Evolutionary conservation across 1,140 invertebrate genomes (phyloP), one percentile per base, ranked within the genome.

Genomic region (Lineus longissimus): DNA sequence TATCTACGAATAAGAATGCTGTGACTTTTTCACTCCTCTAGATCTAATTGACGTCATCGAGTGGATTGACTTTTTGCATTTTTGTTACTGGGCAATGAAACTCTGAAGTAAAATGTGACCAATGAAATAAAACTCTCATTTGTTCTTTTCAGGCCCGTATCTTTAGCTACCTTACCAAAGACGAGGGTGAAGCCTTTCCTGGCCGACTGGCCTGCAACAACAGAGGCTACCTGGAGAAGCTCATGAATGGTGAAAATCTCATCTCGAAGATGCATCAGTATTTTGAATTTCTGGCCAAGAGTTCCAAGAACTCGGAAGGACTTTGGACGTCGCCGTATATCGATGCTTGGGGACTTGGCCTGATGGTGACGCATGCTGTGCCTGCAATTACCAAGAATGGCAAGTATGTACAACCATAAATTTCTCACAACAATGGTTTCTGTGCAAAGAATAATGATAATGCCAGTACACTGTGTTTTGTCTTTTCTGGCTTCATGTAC

Each of bases 221-320:
- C 36, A 41, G 69, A n/a, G 82, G 82, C 29, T 80, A 78, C 67
- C 68, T 83, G 62, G 70, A 72, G 54, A 82, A 81, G 51, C 67
- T 83, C 19, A 65, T 58, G 23, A 78, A 70, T 30, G 81, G 82
- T 9, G 79, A 83, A 64, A 83, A 83, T 65, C 72, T 83, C 9
- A 83, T 83, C 60, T 80, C 79, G 7, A 74, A 83, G 70, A 82
- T 83, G 80, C 71, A 70, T 59, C 81, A 81, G 64, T 83, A 83
- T 64, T 83, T 82, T 70, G 76, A 80, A 29, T 83, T 79, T 58
- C 66, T 83, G 45, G 80, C 81, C 0, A 71, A 74, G 19, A 81
- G 77, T 68, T 75, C 81, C 2, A 70, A 72, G 57, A 80, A 73
- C 19, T 75, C 67, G 15, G 66, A 74, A 19, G 78, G 80, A 11